Conservation (phyloP, 2,113 vertebrate species). For the Saccopteryx bilineata region DNA sequence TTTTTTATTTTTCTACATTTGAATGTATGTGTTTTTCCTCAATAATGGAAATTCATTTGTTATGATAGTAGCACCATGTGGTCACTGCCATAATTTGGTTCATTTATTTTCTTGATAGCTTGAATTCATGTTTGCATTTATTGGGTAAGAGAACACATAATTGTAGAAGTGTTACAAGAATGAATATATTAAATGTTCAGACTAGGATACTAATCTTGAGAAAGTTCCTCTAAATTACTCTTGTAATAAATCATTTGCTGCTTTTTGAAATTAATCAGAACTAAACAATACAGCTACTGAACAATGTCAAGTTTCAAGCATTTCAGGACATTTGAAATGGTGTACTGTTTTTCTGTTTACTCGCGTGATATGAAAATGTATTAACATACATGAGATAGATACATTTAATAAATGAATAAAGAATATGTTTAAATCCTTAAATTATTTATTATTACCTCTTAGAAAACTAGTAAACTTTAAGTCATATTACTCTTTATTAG, state of each 20-base stretch:
- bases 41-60: constrained; percentile 23
- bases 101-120: constrained; percentile 57
- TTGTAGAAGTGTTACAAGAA: neutral
- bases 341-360: constrained; percentile 47
- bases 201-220: constrained; percentile 37
- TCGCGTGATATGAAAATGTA: constrained; percentile 15
- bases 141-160: constrained; percentile 21
- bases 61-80: neutral
- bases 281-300: neutral
- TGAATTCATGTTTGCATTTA: neutral
- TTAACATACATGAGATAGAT: neutral
- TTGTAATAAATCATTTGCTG: neutral
- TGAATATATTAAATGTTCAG: neutral
- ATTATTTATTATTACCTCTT: neutral
- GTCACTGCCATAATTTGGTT: constrained; percentile 47
- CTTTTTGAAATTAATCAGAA: constrained; percentile 47
- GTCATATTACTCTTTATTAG: neutral
- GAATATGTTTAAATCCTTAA: constrained; percentile 4
- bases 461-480: constrained; percentile 14
- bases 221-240: neutral
- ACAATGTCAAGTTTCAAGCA: neutral
- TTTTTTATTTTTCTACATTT: neutral
- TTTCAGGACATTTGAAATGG: neutral
- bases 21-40: neutral
- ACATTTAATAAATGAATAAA: neutral